A percentile compares a stretch with the other conserved stretches of the same genome.
Evolutionary conservation across 2,888 invertebrate genomes (phyloP).

Genomic region (Orthosia incerta): DNA sequence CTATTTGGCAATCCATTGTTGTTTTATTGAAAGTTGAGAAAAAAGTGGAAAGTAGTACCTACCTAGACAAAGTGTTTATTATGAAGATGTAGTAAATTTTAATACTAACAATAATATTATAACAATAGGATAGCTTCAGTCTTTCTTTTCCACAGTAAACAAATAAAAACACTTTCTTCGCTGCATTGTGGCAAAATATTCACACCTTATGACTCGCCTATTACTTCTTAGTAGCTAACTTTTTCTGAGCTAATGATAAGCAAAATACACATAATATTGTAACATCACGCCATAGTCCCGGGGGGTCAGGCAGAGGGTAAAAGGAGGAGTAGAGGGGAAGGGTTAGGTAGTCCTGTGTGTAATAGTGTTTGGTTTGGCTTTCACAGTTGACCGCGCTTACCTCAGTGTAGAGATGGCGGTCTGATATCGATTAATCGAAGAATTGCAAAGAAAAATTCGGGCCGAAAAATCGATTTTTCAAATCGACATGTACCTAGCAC

Average conservation of each 20-base stretch:
- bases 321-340: too few relatives aligned
- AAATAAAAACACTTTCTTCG: slow-evolving; percentile 33
- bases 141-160: slow-evolving; percentile 16
- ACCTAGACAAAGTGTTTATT: neutral
- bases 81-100: neutral
- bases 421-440: too few relatives aligned
- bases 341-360: too few relatives aligned
- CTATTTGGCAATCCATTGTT: slow-evolving; percentile 28
- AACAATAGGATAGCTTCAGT: slow-evolving; percentile 6
- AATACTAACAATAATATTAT: slow-evolving; percentile 17
- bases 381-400: too few relatives aligned
- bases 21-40: slow-evolving; percentile 27
- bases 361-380: too few relatives aligned
- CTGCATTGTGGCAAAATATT: slow-evolving; percentile 8
- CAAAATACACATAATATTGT: neutral
- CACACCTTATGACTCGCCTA: neutral
- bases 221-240: slow-evolving; percentile 7
- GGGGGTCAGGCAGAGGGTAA: too few relatives aligned
- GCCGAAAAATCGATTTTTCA: too few relatives aligned
- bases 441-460: too few relatives aligned
- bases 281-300: too few relatives aligned
- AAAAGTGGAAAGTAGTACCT: slow-evolving; percentile 28
- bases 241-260: neutral
- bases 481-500: too few relatives aligned
- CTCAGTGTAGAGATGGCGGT: too few relatives aligned